A percentile compares a stretch with the other conserved stretches of the same genome.
phyloP scores from a whole-genome alignment of 2,888 invertebrate species.

The Drosophila dives region DNA sequence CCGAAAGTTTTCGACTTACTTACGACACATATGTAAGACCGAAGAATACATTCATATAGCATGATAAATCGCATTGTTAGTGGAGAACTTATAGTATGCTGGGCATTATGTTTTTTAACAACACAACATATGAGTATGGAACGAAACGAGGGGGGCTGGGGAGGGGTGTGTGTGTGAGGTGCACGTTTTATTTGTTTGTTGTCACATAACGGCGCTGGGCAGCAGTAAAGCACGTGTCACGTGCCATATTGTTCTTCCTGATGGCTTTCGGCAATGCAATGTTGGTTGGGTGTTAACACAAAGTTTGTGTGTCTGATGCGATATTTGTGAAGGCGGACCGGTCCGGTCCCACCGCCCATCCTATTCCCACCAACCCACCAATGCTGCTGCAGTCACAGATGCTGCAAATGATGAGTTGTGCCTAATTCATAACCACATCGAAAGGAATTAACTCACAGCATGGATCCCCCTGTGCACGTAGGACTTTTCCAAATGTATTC shows the following conservation, averaged over 20 bases:
- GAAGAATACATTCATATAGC: slow-evolving; percentile 18
- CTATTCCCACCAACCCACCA: slow-evolving; percentile 18
- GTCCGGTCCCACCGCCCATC: slow-evolving; percentile 41
- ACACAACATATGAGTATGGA: slow-evolving; percentile 24
- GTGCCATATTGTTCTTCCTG: slow-evolving; percentile 78
- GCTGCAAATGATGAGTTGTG: slow-evolving; percentile 83
- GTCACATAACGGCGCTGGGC: slow-evolving; percentile 51
- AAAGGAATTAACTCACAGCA: slow-evolving; percentile 81
- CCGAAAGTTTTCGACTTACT: slow-evolving; percentile 7
- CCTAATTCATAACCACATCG: slow-evolving; percentile 84
- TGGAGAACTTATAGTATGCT: slow-evolving; percentile 20
- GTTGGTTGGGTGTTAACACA: slow-evolving; percentile 68
- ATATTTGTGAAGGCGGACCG: slow-evolving; percentile 45
- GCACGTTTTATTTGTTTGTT: slow-evolving; percentile 75
- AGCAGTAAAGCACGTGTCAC: slow-evolving; percentile 75
- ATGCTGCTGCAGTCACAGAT: slow-evolving; percentile 44
- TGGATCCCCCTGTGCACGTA: slow-evolving; percentile 51
- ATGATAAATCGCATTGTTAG: slow-evolving; percentile 40
- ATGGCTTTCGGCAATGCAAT: slow-evolving; percentile 59
- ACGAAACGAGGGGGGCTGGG: slow-evolving; percentile 8
- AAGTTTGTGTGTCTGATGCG: slow-evolving; percentile 72
- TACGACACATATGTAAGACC: slow-evolving; percentile 5
- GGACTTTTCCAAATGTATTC: slow-evolving; percentile 29
- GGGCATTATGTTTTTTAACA: slow-evolving; percentile 42
- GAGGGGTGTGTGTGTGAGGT: slow-evolving; percentile 31